Base-by-base conservation (phyloP, 2,888 invertebrate species). In the Plutella xylostella region DNA sequence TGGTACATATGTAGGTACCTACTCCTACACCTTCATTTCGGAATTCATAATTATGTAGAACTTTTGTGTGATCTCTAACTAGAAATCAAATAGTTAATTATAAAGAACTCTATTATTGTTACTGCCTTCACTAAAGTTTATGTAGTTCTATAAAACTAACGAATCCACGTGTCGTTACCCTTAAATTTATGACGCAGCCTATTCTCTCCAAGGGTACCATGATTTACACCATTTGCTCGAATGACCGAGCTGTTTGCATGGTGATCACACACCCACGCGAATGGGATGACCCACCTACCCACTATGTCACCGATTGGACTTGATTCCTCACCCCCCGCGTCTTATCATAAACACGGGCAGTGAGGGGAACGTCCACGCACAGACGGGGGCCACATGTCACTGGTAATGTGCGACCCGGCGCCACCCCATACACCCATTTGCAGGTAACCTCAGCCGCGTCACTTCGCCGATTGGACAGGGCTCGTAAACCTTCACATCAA, bases 241-340 rank as follows among this genome's bases (percentile, higher is more conserved):
- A 62, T 68, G 70, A 68, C 68, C 20, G 30, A 59, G 66, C 64
- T 73, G 80, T 80, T 80, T 77, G 76, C 74, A 70, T 72, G 72
- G 57, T 65, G 67, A 66, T 78, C 76, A 75, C 77, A 56, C 62
- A 57, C 66, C 69, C 79, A 75, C 80, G 65, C 79, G 80, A 75
- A 55, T 53, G 57, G 63, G 59, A 61, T 68, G 68, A 61, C 65
- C 64, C 61, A 59, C 56, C 54, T 48, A 51, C 17, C 25, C 19
- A 42, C 30, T 31, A 42, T 42, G 46, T 46, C 48, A 47, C 78
- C 71, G 71, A 18, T 53, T 25, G 65, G 54, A 28, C 14, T 39
- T 49, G 74, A 63, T 47, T 47, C 50, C 55, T 43, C 53, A 47
- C 48, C 48, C 56, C 51, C 48, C 48, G 47, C 40, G 19, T 41